Conservation (phyloP, 2,113 vertebrate genomes). For the Condylura cristata region DNA sequence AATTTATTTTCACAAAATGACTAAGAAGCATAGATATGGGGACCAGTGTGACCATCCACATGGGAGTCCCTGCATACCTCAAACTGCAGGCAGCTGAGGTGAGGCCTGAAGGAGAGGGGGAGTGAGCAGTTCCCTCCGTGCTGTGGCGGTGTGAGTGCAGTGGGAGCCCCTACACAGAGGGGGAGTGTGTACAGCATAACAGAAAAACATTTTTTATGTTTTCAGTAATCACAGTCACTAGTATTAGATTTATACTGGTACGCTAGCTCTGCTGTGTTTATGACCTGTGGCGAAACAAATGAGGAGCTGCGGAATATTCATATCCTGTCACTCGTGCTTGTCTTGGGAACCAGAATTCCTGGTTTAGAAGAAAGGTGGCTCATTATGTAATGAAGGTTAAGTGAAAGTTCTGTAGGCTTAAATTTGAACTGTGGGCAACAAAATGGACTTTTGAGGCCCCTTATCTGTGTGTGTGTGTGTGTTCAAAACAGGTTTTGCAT, state of each 20-base stretch:
- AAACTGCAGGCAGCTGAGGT: not conserved
- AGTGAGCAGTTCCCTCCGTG: not conserved
- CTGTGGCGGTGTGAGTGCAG: too few species aligned
- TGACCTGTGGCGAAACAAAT: not conserved
- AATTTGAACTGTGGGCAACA: not conserved
- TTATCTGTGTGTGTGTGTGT: not conserved
- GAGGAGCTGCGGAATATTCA: not conserved
- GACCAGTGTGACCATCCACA: not conserved
- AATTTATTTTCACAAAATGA: not conserved
- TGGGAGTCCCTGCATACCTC: not conserved
- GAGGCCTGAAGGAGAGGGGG: too few species aligned
- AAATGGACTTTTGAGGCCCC: not conserved
- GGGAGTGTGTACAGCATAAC: not conserved
- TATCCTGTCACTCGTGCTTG: not conserved
- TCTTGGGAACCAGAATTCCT: not conserved
- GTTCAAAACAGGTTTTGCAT: not conserved
- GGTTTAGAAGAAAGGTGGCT: not conserved
- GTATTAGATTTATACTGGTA: not conserved
- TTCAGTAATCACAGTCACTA: not conserved
- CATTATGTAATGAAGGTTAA: not conserved
- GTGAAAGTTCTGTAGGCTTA: not conserved
- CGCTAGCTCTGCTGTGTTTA: not conserved
- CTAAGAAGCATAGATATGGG: not conserved
- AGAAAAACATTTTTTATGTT: not conserved
- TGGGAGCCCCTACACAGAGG: too few species aligned